Percentiles rank a stretch among this genome's conserved stretches.
phyloP scores from a whole-genome alignment of 2,797 vertebrate genomes.

The Scyliorhinus canicula region DNA sequence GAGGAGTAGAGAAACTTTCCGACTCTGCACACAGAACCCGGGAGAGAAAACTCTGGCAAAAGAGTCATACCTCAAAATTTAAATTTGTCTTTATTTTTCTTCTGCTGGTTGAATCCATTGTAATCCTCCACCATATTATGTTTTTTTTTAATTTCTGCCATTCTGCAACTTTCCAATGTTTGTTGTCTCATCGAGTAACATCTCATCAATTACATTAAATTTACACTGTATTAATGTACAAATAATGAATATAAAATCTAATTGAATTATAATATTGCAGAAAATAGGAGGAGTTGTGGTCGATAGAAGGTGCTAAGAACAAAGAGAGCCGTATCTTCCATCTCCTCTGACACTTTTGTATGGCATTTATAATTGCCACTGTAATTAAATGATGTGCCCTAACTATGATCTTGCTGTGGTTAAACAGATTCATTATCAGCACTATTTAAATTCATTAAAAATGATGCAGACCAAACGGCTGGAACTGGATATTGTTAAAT shows the following conservation, averaged over 20 bases:
- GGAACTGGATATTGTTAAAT: slow-evolving; percentile 13
- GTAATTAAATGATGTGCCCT: slow-evolving; percentile 29
- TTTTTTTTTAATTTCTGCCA: neutral
- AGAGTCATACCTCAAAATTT: neutral
- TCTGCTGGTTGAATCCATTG: no score
- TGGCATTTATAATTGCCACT: slow-evolving; percentile 14
- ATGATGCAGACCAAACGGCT: slow-evolving; percentile 5
- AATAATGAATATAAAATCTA: neutral
- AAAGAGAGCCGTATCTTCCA: neutral
- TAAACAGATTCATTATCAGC: slow-evolving; percentile 35
- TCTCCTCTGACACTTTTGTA: neutral
- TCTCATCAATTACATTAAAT: neutral
- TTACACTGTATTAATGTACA: neutral
- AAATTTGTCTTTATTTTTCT: neutral
- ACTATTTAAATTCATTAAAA: slow-evolving; percentile 31
- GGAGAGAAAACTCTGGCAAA: no score
- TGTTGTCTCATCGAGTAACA: neutral
- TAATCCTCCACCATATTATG: neutral
- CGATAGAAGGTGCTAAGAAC: neutral
- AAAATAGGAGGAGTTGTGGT: neutral
- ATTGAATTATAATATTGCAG: neutral
- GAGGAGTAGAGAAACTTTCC: no score
- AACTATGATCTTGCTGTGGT: slow-evolving; percentile 18
- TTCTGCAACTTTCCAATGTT: neutral
- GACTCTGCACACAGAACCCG: no score